These are phyloP conservation scores for Halcyon badia DNA, from an alignment of 2,797 vertebrate species.

Conservation along the genomic window DNA sequence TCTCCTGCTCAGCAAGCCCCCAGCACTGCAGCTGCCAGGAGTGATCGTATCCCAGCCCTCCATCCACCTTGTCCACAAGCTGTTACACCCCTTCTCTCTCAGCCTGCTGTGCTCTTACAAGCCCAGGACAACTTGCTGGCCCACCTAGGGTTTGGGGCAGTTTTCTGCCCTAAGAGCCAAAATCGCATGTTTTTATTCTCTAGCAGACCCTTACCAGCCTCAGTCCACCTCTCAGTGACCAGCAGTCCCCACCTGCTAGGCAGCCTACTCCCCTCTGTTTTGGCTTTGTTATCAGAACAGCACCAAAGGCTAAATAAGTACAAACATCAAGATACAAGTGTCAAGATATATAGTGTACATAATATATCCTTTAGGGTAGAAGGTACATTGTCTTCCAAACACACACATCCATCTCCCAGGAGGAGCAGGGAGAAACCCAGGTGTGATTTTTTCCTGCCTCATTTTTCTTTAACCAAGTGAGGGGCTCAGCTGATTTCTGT, in stretches of 20 bases:
- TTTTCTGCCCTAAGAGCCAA: not conserved
- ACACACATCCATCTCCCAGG: not conserved
- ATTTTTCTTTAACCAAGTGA: not conserved
- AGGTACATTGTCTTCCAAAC: not conserved
- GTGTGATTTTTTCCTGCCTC: not conserved
- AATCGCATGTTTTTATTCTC: not conserved
- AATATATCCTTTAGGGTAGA: not conserved
- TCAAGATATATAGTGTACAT: not conserved
- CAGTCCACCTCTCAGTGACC: not conserved
- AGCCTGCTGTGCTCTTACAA: not conserved
- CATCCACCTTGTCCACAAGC: not conserved
- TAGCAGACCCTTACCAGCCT: not conserved
- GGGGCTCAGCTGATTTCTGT: not conserved
- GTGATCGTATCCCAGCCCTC: not conserved
- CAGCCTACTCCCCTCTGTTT: not conserved
- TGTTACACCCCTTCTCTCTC: not conserved
- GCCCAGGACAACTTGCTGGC: not conserved
- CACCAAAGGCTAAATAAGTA: not conserved
- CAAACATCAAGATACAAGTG: not conserved
- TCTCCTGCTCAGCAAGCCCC: not conserved
- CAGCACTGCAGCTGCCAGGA: not conserved
- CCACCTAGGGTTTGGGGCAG: rapidly evolving
- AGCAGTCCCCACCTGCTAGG: not conserved
- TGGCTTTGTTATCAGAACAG: not conserved
- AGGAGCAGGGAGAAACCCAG: rapidly evolving